Evolutionary conservation across 1,140 invertebrate species (phyloP).

Genomic region (Phocides pigmalion): DNA sequence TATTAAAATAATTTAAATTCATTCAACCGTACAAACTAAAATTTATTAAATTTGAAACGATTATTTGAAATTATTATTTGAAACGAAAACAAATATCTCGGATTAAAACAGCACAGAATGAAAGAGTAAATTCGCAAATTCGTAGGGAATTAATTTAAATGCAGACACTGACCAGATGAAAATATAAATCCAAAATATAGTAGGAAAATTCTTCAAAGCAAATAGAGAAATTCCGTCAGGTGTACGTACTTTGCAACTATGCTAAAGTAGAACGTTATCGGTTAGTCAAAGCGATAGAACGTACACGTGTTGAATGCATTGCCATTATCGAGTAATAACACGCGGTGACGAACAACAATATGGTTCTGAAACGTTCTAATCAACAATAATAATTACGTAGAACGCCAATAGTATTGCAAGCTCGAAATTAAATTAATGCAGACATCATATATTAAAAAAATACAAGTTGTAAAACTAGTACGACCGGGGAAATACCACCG

Average conservation of each 20-base stretch:
- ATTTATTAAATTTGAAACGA: too few relatives aligned
- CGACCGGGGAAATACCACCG: too few relatives aligned
- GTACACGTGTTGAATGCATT: conserved; percentile 50
- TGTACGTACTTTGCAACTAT: conserved; percentile 30
- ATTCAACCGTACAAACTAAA: too few relatives aligned
- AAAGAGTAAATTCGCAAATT: too few relatives aligned
- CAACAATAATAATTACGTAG: background rate
- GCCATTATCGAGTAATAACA: conserved; percentile 45
- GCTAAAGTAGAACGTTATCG: conserved; percentile 52
- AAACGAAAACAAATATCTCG: too few relatives aligned
- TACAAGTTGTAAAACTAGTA: too few relatives aligned
- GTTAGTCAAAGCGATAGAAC: conserved; percentile 44
- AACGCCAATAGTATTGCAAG: conserved; percentile 1
- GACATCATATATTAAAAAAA: background rate
- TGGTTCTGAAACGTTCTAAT: conserved; percentile 39
- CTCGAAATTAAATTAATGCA: background rate
- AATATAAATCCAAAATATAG: background rate
- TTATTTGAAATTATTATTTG: too few relatives aligned
- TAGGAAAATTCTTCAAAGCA: background rate
- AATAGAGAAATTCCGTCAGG: conserved; percentile 40
- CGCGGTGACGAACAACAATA: conserved; percentile 42
- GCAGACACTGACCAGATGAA: too few relatives aligned
- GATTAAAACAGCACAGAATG: too few relatives aligned
- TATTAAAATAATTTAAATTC: too few relatives aligned
- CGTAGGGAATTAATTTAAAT: too few relatives aligned